Conservation (phyloP, 2,888 invertebrate genomes). For the Chymomyza fuscimana region DNA sequence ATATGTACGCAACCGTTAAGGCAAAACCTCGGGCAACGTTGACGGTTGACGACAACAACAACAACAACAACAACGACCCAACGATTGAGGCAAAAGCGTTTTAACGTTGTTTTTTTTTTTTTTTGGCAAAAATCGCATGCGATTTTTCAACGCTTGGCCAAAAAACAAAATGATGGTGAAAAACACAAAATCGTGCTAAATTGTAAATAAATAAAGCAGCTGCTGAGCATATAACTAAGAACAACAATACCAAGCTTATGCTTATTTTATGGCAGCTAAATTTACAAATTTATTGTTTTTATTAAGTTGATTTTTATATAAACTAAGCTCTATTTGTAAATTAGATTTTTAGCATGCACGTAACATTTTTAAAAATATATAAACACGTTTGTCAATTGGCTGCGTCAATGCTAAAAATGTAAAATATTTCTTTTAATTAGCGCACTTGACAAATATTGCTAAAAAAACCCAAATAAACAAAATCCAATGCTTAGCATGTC, state of each 20-base stretch:
- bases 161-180: background rate
- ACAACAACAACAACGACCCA: background rate
- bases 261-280: background rate
- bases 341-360: conserved; percentile 21
- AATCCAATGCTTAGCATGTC: background rate
- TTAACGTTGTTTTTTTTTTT: conserved; percentile 1
- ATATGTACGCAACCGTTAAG: conserved; percentile 14
- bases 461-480: conserved; percentile 41
- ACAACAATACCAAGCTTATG: conserved; percentile 13
- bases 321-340: background rate
- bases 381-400: background rate
- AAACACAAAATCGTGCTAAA: conserved; percentile 55
- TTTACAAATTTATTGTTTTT: background rate
- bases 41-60: conserved; percentile 22
- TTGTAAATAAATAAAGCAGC: conserved; percentile 44
- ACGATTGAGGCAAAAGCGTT: background rate
- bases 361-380: conserved; percentile 6
- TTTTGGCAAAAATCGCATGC: conserved; percentile 1
- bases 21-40: conserved; percentile 50
- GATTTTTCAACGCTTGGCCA: background rate
- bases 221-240: background rate
- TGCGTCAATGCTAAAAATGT: background rate
- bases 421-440: conserved; percentile 50
- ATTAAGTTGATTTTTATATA: background rate
- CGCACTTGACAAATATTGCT: conserved; percentile 38